Conservation (phyloP, 2,888 invertebrate genomes). For the Hipparchia sbordonii region DNA sequence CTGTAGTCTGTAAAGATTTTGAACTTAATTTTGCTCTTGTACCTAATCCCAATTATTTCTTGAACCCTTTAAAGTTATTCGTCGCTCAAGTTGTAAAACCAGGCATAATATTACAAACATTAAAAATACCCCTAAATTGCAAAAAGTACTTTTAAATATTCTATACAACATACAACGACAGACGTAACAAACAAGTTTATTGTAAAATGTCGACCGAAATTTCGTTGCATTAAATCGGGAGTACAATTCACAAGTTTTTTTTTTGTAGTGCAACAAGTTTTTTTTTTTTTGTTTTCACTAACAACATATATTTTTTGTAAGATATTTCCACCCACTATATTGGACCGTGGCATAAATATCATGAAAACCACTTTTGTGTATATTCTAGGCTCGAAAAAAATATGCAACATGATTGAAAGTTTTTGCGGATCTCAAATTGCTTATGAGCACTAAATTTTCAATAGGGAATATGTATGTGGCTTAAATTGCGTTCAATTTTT, state of each 20-base stretch:
- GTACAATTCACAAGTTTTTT: slow-evolving; percentile 13
- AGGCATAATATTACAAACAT: too few relatives aligned
- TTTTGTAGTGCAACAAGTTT: slow-evolving; percentile 4
- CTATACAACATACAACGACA: too few relatives aligned
- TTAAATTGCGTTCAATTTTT: too few relatives aligned
- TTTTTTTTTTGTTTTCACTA: slow-evolving; percentile 12
- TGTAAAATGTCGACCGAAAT: not conserved
- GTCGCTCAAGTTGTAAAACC: too few relatives aligned
- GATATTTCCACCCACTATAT: slow-evolving; percentile 1
- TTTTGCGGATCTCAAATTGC: not conserved
- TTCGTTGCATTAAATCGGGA: not conserved
- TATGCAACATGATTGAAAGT: not conserved
- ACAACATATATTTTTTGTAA: slow-evolving; percentile 3
- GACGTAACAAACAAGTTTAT: too few relatives aligned
- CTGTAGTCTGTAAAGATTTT: too few relatives aligned
- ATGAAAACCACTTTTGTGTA: not conserved
- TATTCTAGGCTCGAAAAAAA: not conserved
- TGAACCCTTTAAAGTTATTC: too few relatives aligned
- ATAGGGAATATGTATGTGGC: not conserved
- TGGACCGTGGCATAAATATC: not conserved
- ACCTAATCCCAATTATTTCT: too few relatives aligned
- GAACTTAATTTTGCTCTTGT: too few relatives aligned
- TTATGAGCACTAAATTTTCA: not conserved
- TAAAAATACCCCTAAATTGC: too few relatives aligned
- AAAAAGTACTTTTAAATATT: too few relatives aligned